Conservation (phyloP, 92 coral and sea anemone genomes). For the Paramuricea clavata region DNA sequence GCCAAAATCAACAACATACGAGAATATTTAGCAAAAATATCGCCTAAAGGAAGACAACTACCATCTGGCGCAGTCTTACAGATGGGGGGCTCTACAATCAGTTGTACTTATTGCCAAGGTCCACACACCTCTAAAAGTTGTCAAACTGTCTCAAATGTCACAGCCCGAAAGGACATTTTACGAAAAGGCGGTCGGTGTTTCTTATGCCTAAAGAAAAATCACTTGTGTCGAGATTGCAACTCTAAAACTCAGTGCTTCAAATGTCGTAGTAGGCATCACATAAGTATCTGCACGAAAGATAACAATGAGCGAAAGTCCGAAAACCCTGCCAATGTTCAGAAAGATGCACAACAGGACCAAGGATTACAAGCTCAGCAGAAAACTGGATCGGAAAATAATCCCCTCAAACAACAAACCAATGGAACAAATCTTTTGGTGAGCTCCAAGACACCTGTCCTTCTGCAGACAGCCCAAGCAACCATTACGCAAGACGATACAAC, state of each 20-base stretch:
- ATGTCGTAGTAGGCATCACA: slow-evolving; percentile 22
- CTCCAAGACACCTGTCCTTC: slow-evolving; percentile 1
- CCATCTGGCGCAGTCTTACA: background rate
- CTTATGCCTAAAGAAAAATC: slow-evolving; percentile 24
- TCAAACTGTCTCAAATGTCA: slow-evolving; percentile 18
- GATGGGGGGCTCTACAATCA: background rate
- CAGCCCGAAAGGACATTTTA: slow-evolving; percentile 30
- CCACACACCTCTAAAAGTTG: slow-evolving; percentile 24
- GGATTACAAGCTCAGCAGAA: background rate
- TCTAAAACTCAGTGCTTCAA: slow-evolving; percentile 30
- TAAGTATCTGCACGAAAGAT: slow-evolving; percentile 13
- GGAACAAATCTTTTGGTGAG: background rate
- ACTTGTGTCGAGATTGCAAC: slow-evolving; percentile 36
- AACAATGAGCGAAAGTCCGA: background rate
- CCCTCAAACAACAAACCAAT: background rate
- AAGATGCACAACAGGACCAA: background rate
- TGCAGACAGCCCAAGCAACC: too few relatives aligned
- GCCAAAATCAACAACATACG: too few relatives aligned
- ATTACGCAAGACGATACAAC: too few relatives aligned
- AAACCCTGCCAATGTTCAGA: background rate
- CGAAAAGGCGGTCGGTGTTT: slow-evolving; percentile 20
- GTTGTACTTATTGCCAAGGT: slow-evolving; percentile 45
- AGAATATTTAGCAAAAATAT: too few relatives aligned
- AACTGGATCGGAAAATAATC: background rate
- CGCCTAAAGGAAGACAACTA: too few relatives aligned